Conservation (phyloP, 2,113 vertebrate genomes). For the human (Homo sapiens) region DNA sequence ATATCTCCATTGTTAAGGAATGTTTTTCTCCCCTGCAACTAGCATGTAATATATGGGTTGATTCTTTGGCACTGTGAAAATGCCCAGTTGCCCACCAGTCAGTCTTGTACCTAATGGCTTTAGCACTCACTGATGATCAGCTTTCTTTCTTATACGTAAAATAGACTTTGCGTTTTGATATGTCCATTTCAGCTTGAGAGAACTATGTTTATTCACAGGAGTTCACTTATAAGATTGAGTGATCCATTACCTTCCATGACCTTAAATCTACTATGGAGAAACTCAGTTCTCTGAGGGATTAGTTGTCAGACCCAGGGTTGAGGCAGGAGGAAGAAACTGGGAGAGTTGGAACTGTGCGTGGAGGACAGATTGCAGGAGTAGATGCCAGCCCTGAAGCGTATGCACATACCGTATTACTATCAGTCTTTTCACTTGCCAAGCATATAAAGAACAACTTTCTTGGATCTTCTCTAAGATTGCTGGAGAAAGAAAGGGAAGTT, state of each 20-base stretch:
- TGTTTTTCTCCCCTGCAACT: neutral
- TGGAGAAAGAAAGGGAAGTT: neutral
- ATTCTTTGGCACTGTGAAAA: neutral
- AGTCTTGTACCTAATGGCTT: neutral
- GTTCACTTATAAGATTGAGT: neutral
- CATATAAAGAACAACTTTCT: neutral
- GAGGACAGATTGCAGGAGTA: neutral
- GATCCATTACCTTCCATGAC: conserved; percentile 32
- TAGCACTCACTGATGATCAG: neutral
- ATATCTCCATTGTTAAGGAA: neutral
- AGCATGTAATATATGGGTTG: accelerated
- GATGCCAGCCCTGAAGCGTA: accelerated
- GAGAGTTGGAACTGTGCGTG: neutral
- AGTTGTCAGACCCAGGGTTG: neutral
- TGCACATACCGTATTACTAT: accelerated
- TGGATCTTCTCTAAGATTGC: neutral
- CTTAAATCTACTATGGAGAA: neutral
- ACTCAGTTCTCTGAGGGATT: neutral
- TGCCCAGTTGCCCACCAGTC: neutral
- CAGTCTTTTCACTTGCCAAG: neutral
- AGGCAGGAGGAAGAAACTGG: neutral
- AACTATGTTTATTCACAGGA: neutral
- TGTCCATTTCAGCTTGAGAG: conserved; percentile 28
- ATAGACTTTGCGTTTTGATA: neutral
- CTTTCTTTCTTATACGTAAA: conserved; percentile 10